Conservation (phyloP, 35 echinoderm and acorn worm species). For the Anneissia japonica region DNA sequence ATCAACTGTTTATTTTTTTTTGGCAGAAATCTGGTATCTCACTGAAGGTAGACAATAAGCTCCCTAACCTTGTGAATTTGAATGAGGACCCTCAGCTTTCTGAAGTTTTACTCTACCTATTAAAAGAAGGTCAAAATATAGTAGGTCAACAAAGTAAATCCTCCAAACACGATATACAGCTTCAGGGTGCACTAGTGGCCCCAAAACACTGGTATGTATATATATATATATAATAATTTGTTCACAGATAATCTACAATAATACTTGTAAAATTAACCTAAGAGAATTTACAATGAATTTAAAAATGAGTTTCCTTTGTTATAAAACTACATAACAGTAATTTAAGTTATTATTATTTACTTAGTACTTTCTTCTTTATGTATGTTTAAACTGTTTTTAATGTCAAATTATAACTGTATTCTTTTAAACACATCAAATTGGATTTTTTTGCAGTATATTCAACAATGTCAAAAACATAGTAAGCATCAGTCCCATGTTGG, state of each 20-base stretch:
- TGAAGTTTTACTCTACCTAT: constrained; percentile 75
- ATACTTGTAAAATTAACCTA: no score
- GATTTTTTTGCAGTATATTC: constrained; percentile 32
- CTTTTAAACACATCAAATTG: not conserved
- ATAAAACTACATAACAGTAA: not conserved
- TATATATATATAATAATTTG: not conserved
- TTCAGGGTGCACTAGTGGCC: constrained; percentile 47
- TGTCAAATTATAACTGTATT: not conserved
- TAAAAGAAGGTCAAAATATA: constrained; percentile 59
- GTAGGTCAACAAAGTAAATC: constrained; percentile 39
- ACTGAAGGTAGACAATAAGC: constrained; percentile 70
- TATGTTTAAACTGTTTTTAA: not conserved
- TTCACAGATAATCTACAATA: no score
- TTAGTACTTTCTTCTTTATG: no score
- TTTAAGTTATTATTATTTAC: no score
- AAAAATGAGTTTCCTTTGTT: not conserved
- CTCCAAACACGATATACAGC: constrained; percentile 22
- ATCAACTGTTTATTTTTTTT: not conserved
- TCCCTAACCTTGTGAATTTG: constrained; percentile 87
- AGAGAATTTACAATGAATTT: no score
- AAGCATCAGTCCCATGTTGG: constrained; percentile 12
- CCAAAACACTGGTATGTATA: constrained; percentile 54
- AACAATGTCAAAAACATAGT: constrained; percentile 33
- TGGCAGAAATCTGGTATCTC: constrained; percentile 51
- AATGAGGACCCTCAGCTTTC: constrained; percentile 83